Percentiles rank a stretch among this genome's conserved stretches.
Conservation (phyloP, 2,113 vertebrate genomes). For the Rhodinocichla rosea region DNA sequence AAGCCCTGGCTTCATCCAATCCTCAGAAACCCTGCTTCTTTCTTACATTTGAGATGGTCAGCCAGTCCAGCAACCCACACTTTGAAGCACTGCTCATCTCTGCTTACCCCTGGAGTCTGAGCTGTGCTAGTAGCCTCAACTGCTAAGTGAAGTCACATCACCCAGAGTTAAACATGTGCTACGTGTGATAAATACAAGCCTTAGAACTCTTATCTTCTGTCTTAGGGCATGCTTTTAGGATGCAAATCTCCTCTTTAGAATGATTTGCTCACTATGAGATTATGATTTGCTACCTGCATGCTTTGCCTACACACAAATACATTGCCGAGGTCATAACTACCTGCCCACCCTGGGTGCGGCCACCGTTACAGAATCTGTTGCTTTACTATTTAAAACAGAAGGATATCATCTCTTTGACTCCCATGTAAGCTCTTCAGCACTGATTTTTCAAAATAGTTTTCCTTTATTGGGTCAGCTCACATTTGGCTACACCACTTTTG, state of each 20-base stretch:
- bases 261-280: neutral
- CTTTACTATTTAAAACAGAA: neutral
- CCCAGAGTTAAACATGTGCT: conserved; percentile 8
- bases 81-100: neutral
- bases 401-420: neutral
- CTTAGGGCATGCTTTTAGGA: neutral
- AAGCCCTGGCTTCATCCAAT: neutral
- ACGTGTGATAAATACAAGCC: conserved; percentile 38
- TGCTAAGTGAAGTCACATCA: conserved; percentile 26
- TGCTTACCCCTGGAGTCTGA: neutral
- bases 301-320: neutral
- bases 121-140: conserved; percentile 1
- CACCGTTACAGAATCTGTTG: neutral
- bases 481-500: neutral
- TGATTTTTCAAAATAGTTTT: neutral
- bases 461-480: neutral
- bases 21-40: conserved; percentile 24
- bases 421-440: neutral
- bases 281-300: neutral
- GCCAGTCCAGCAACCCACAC: neutral
- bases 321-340: neutral
- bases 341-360: neutral
- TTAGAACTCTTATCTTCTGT: conserved; percentile 45
- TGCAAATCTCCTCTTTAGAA: conserved; percentile 39
- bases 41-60: conserved; percentile 13